A percentile compares a stretch with the other conserved stretches of the same genome.
phyloP scores from a whole-genome alignment of 2,888 invertebrate genomes.

The Luffia ferchaultella region DNA sequence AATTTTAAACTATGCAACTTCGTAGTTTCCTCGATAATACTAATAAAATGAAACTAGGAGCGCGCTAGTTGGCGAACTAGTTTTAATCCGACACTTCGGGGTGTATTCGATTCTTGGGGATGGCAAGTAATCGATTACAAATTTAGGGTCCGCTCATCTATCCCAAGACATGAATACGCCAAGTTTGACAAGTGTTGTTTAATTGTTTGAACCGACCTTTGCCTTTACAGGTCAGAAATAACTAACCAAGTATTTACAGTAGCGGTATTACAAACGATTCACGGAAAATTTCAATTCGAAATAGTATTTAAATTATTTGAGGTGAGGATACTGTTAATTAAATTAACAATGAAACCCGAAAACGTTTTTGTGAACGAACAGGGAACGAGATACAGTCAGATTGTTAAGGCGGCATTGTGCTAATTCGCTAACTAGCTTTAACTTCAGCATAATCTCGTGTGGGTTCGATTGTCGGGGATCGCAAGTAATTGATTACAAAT shows the following conservation, averaged over 20 bases:
- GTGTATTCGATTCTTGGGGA: not conserved
- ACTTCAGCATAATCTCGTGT: not conserved
- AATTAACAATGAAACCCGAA: too few relatives aligned
- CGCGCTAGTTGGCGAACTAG: not conserved
- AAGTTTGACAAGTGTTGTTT: not conserved
- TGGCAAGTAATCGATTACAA: not conserved
- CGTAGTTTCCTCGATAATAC: not conserved
- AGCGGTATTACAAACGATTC: too few relatives aligned
- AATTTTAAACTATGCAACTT: not conserved
- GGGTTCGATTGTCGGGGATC: not conserved
- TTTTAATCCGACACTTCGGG: too few relatives aligned
- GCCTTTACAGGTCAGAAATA: too few relatives aligned
- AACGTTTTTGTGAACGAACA: too few relatives aligned
- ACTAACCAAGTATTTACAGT: too few relatives aligned
- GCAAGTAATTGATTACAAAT: not conserved
- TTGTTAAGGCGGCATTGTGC: too few relatives aligned
- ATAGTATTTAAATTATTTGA: too few relatives aligned
- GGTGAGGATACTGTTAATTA: too few relatives aligned
- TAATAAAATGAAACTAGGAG: not conserved
- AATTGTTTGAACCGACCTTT: too few relatives aligned
- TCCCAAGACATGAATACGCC: not conserved
- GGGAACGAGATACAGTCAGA: too few relatives aligned
- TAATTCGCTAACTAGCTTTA: not conserved
- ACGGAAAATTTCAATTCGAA: too few relatives aligned
- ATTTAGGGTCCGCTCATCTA: not conserved